Base-by-base conservation (phyloP, 1,140 invertebrate species). In the Sycophaga agraensis region DNA sequence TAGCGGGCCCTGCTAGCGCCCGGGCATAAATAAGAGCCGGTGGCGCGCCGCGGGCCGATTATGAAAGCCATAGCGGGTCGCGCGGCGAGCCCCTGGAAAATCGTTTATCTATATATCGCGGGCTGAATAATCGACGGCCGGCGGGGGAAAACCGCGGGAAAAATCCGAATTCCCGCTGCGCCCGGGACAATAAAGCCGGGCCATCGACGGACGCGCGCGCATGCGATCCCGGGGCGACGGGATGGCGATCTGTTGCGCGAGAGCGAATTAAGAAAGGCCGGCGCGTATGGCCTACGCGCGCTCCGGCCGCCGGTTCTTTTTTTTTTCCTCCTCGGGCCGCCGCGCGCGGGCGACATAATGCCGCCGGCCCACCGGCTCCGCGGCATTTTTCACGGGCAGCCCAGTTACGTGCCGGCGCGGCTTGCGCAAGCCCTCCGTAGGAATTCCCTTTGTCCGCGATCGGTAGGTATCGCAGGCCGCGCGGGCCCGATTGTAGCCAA, bases 391-490 rank as follows among this genome's bases (percentile, higher is more conserved):
- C 43, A 66, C 46, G 60, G 57, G 26, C 59, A 50, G 35, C 22
- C 50, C n/a, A n/a, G n/a, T n/a, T n/a, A n/a, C n/a, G n/a, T n/a
- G n/a, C n/a, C n/a, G n/a, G n/a, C n/a, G 35, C 31, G 28, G 16
- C 35, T 60, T 65, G 21, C 24, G 50, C 57, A 65, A 65, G n/a
- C 46, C 7, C 24, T 35, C 11, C 19, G n/a, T n/a, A n/a, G 53
- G 63, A 65, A 65, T 65, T 65, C 34, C 58, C 58, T 65, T 65
- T 65, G 63, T 65, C 51, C 35, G n/a, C n/a, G n/a, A n/a, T n/a
- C n/a, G n/a, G n/a, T n/a, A n/a, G n/a, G n/a, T n/a, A n/a, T n/a
- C n/a, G n/a, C n/a, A n/a, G n/a, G n/a, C n/a, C n/a, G n/a, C n/a
- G n/a, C n/a, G n/a, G n/a, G n/a, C n/a, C n/a, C n/a, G n/a, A n/a